These are phyloP conservation scores for Aix galericulata DNA, from an alignment of 2,113 vertebrate genomes.

Conservation along the genomic window DNA sequence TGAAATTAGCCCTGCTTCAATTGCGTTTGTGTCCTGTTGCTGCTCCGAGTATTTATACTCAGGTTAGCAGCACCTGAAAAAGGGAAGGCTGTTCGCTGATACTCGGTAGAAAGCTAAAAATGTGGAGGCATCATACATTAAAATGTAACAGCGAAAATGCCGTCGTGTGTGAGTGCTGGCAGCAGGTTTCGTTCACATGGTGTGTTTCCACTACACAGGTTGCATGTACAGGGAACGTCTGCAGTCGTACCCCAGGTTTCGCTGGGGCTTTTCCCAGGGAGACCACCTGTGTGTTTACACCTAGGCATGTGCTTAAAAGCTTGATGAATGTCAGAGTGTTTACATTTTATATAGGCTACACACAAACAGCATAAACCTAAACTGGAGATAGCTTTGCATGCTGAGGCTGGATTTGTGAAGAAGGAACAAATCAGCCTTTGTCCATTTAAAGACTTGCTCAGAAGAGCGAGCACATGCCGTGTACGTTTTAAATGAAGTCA, in stretches of 20 bases:
- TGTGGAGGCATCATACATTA: neutral
- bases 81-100: neutral
- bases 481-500: slow-evolving; percentile 9
- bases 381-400: neutral
- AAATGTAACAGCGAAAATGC: neutral
- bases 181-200: neutral
- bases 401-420: neutral
- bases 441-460: neutral
- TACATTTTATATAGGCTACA: neutral
- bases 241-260: neutral
- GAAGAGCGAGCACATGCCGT: slow-evolving; percentile 14
- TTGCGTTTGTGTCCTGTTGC: neutral
- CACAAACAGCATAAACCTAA: neutral
- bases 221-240: rapidly evolving
- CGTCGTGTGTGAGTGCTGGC: neutral
- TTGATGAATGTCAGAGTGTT: neutral
- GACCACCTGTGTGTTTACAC: neutral
- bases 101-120: neutral
- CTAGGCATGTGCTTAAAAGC: neutral
- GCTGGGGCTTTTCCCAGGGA: neutral
- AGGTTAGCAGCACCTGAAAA: neutral
- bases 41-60: neutral
- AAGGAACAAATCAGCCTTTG: slow-evolving; percentile 20
- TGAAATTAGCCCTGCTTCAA: neutral
- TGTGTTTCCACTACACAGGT: too few relatives aligned